Percentiles rank a stretch among this genome's conserved stretches.
Evolutionary conservation across 2,888 invertebrate genomes (phyloP).

Genomic region (Polymixis lichenea): DNA sequence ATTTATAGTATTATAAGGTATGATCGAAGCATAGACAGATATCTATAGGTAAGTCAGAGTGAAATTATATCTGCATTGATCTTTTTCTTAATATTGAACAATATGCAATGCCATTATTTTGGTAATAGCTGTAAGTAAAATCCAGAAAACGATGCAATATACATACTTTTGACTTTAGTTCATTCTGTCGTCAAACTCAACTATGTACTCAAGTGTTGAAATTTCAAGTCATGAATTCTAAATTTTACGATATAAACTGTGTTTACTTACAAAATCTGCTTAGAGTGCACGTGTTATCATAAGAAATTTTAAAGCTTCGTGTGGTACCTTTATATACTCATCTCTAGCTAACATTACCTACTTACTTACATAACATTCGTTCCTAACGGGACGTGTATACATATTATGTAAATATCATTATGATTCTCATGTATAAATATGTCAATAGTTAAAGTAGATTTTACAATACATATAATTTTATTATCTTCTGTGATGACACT

Average conservation of each 20-base stretch:
- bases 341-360: conserved; percentile 88
- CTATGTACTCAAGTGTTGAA: conserved; percentile 54
- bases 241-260: conserved; percentile 74
- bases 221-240: conserved; percentile 68
- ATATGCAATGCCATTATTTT: conserved; percentile 30
- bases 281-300: conserved; percentile 90
- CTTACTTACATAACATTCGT: conserved; percentile 89
- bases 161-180: conserved; percentile 13
- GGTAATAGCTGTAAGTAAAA: conserved; percentile 51
- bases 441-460: conserved; percentile 88
- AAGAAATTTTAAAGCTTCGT: conserved; percentile 91
- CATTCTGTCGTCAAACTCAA: conserved; percentile 40
- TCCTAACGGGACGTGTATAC: conserved; percentile 91
- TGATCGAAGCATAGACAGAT: conserved; percentile 62
- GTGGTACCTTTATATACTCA: conserved; percentile 88
- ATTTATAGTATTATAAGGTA: conserved; percentile 61
- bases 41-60: conserved; percentile 21
- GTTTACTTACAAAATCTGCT: conserved; percentile 86
- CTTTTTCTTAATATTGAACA: conserved; percentile 43
- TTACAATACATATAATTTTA: conserved; percentile 89
- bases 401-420: conserved; percentile 90
- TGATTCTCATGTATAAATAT: conserved; percentile 89
- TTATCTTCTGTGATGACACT: conserved; percentile 89
- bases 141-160: conserved; percentile 48
- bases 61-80: conserved; percentile 19